Evolutionary conservation across 2,113 vertebrate genomes (phyloP), one percentile per base, ranked within the genome.

Genomic region (Tursiops truncatus): DNA sequence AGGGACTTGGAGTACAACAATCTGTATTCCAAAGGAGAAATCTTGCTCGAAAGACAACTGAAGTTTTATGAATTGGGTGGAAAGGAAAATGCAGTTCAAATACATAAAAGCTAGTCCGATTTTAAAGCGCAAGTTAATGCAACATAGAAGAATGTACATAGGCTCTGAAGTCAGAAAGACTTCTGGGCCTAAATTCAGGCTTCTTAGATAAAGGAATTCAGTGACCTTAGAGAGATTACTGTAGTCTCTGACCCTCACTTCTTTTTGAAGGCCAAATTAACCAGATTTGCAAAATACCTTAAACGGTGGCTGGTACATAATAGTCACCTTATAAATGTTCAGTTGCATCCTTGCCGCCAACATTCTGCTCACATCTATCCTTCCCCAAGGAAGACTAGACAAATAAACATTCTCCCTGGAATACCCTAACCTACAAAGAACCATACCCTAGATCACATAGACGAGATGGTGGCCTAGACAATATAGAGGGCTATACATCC

Each of bases 201-300:
- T 88, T 81, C 18, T 80, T 76, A 44, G 6, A 62, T 62, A 81
- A 96, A 83, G 13, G 2, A 68, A 21, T 76, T 67, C 82, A 81
- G 41, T 82, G 15, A 86, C 18, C 10, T 82, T 70, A 25, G 36
- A 28, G 1, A 89, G 25, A 82, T 84, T 93, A 25, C 44, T 36
- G 50, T 44, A 65, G 70, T 76, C 36, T 70, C 74, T 94, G 53
- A 53, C 85, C 15, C 25, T 83, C 33, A 88, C 6, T 67, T 79
- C 62, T 84, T 93, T 95, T 77, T 87, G 10, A 95, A 94, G 14
- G 28, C 53, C 25, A 94, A 93, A 74, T 62, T 50, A 71, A 73
- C 7, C 21, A 80, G 74, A 93, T 65, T 91, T 96, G 6, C 23
- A 88, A 81, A 96, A 76, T 65, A 41, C 3, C 8, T 58, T 83